Base-by-base conservation (phyloP, 2,888 invertebrate genomes). In the Oscheius onirici region DNA sequence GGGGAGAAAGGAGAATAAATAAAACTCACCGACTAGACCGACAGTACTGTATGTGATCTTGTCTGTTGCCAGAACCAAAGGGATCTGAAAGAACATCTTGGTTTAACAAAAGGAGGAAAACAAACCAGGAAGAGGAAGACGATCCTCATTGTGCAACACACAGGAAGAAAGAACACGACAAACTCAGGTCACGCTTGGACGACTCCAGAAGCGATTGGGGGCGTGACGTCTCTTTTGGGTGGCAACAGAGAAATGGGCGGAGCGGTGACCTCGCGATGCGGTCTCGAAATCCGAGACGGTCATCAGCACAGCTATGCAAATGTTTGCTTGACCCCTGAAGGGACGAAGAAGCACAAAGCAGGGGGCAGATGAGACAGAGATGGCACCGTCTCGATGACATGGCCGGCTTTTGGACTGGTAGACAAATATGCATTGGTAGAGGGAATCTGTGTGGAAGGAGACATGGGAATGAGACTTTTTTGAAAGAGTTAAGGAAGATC, bases 241-340 rank as follows among this genome's bases (percentile, higher is more conserved):
- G 43, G 41, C 28, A n/a, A 26, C 43, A 20, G 61, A 34, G 41
- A 40, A 24, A 24, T 20, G 46, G 63, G 63, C 49, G 63, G 63
- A 34, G 63, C 49, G 34, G 5, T 58, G 58, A 58, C 58, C 58
- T 58, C 40, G 17, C 20, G 58, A n/a, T 13, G 26, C 28, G 20
- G 20, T 20, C 24, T 28, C 46, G 63, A 63, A 63, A 63, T 63
- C 63, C 49, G 63, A 63, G 63, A 46, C 26, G 63, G 46, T 46
- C 63, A 46, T 46, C 28, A 49, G 46, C 46, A 20, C 70, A 70
- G 70, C 70, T 70, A 70, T 41, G 63, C 70, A 70, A 70, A 70
- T 70, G 70, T 70, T 70, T 70, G 70, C 61, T 40, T 70, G 52
- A 70, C 70, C 70, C 26, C 40, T n/a, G 24, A 49, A 58, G 41